Evolutionary conservation across 2,888 invertebrate genomes (phyloP), one percentile per base, ranked within the genome.

Genomic region (Drosophila imparisetae): DNA sequence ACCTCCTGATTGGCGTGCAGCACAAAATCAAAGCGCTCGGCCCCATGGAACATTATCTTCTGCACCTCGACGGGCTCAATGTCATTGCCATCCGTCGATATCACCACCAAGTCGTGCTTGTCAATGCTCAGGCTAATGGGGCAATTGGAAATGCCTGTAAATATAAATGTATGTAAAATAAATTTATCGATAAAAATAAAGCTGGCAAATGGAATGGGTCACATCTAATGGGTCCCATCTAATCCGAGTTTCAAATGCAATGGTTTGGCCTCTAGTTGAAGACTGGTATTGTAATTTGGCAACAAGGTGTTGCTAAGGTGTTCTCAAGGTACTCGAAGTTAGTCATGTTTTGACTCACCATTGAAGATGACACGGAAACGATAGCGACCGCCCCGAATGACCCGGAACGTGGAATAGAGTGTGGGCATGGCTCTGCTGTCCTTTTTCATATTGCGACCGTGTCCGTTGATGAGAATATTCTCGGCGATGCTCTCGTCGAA

Each of bases 281-380:
- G 38, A 40, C 38, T 40, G 38, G 38, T 8, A n/a, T 40, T 10
- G n/a, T 8, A 7, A 24, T 24, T 45, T 24, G 13, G 1, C 21
- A 24, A 15, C 13, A 45, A 15, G 21, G 24, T 15, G 10, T 45
- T 45, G 4, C 21, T 4, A 7, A 3, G 3, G 13, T n/a, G 6
- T 42, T 13, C 8, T 8, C 27, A 27, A 27, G 15, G 15, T 15
- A 15, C 2, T 48, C 15, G 2, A 27, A 49, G 27, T 10, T 10
- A 5, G n/a, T 50, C 29, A 1, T 10, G n/a, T 30, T n/a, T 30
- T 0, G 18, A 68, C 75, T 67, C 63, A 74, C 92, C 92, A 68
- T 92, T 92, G 54, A 89, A 91, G 34, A 92, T 90, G 4, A 82
- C 83, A n/a, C 92, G 89, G 55, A 92, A 92, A 2, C 92, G 91